Base-by-base conservation (phyloP, 2,113 vertebrate species). In the Eira barbara region DNA sequence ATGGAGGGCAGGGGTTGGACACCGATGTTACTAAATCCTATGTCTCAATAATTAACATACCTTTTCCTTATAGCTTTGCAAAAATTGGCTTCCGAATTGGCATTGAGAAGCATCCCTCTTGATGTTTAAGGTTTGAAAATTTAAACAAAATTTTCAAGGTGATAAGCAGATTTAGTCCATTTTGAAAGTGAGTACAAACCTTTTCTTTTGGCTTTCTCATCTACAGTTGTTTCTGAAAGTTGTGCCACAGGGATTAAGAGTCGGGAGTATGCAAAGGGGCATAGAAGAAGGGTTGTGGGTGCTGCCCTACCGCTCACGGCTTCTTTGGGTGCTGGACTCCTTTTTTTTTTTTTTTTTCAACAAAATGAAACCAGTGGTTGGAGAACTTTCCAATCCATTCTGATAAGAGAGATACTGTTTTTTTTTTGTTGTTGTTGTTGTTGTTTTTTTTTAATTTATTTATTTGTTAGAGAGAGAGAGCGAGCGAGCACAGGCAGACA, bases 1-100 rank as follows among this genome's bases (percentile, higher is more conserved):
- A 21, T 31, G 34, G 8, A 18, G 71, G 23, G 23, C 8, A 39
- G 45, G 45, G 6, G 67, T 23, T 92, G 27, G 49, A 14, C 3
- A 29, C 63, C 80, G 61, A 80, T 25, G 17, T 45, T 45, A 36
- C 21, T 80, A 87, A 47, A 81, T 79, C 29, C 18, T 14, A 45
- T 23, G 59, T 71, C 42, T 87, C 27, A 29, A 57, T 57, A 61
- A 91, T 49, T n/a, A 74, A 78, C 7, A 36, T 49, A 11, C 0
- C 12, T 76, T 78, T 93, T 79, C 36, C 61, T 86, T n/a, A 52
- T 76, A 76, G 55, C 29, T 91, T 95, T 95, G 63, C 18, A 61
- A 69, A 47, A 96, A 87, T 59, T 82, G 81, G 57, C 92, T 90
- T 97, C 90, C 25, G 7, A 79, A 34, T 81, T 78, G 65, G 34